phyloP scores from a whole-genome alignment of 2,888 invertebrate species.

The Onchidella celtica region DNA sequence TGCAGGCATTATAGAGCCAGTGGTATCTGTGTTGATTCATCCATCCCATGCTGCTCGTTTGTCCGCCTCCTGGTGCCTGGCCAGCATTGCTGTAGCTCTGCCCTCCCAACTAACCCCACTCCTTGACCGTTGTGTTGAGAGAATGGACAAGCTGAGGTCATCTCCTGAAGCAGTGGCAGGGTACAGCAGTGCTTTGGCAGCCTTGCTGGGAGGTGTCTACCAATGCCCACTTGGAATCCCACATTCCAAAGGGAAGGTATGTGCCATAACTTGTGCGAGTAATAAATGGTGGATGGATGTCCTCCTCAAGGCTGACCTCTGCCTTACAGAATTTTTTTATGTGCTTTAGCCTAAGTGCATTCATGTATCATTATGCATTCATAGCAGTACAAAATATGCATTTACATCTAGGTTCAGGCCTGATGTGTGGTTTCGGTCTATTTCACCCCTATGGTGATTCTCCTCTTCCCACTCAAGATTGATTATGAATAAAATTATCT shows the following conservation, averaged over 20 bases:
- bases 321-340: too few species aligned
- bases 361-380: too few species aligned
- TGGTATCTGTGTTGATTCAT: constrained; percentile 92
- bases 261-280: too few species aligned
- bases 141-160: constrained; percentile 86
- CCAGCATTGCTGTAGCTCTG: constrained; percentile 94
- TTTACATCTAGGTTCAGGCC: too few species aligned
- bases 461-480: too few species aligned
- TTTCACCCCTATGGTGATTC: too few species aligned
- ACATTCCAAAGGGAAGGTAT: constrained; percentile 96
- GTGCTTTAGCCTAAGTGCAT: too few species aligned
- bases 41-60: constrained; percentile 95
- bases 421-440: too few species aligned
- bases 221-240: constrained; percentile 89
- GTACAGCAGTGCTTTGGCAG: constrained; percentile 95
- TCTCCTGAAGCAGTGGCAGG: constrained; percentile 87
- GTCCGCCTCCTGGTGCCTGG: constrained; percentile 96
- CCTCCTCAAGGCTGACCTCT: too few species aligned
- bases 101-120: constrained; percentile 96
- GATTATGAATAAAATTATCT: too few species aligned
- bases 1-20: constrained; percentile 88
- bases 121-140: constrained; percentile 85
- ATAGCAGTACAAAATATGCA: too few species aligned
- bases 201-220: constrained; percentile 92
- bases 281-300: too few species aligned